These are phyloP conservation scores for Pteropus rufus DNA, from an alignment of 2,797 vertebrate genomes.

Conservation along the genomic window DNA sequence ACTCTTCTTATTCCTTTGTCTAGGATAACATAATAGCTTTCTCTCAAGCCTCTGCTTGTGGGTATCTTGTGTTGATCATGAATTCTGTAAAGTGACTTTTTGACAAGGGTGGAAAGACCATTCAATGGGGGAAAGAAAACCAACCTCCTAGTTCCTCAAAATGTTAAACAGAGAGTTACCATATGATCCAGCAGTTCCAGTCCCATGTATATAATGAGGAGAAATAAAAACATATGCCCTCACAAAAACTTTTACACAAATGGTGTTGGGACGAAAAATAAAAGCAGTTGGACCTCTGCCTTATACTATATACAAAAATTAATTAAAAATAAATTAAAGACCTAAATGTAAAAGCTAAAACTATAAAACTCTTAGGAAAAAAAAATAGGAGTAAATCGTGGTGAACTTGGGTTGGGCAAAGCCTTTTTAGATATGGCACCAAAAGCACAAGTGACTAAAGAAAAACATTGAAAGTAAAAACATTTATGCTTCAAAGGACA, in stretches of 20 bases:
- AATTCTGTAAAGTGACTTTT: background rate
- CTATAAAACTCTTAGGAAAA: background rate
- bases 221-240: background rate
- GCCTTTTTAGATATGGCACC: background rate
- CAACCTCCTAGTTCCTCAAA: background rate
- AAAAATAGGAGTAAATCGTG: background rate
- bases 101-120: background rate
- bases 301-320: background rate
- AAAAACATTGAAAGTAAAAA: background rate
- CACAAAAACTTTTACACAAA: background rate
- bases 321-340: background rate
- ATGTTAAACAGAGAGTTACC: background rate
- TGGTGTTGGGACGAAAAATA: background rate
- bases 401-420: background rate
- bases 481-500: background rate
- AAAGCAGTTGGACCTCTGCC: background rate
- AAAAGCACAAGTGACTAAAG: background rate
- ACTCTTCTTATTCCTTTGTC: background rate
- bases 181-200: background rate
- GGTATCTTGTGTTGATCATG: background rate
- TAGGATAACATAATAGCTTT: background rate
- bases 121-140: background rate
- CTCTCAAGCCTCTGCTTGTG: background rate
- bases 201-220: background rate
- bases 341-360: background rate